Conservation (phyloP, 2,888 invertebrate genomes). For the Papilio elwesi region DNA sequence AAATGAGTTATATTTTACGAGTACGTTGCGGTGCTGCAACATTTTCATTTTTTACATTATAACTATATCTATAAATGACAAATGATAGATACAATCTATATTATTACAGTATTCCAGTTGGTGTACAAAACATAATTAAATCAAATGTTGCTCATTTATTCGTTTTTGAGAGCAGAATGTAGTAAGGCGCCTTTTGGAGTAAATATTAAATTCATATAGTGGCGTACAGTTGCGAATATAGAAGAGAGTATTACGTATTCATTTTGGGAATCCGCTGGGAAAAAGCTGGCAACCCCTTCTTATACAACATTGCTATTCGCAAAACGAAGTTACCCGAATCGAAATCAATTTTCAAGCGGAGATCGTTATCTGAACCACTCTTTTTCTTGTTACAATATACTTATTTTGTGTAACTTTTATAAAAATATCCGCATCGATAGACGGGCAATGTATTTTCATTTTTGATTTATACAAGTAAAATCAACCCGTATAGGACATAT, state of each 20-base stretch:
- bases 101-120: too few relatives aligned
- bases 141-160: background rate
- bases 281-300: constrained; percentile 32
- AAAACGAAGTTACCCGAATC: constrained; percentile 38
- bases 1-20: too few relatives aligned
- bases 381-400: constrained; percentile 25
- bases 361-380: constrained; percentile 32
- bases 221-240: constrained; percentile 27
- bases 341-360: constrained; percentile 36
- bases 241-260: constrained; percentile 34
- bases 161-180: constrained; percentile 8
- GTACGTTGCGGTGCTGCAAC: too few relatives aligned
- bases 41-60: too few relatives aligned
- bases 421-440: constrained; percentile 20
- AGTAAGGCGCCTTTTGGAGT: background rate
- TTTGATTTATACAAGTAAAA: background rate
- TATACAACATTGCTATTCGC: constrained; percentile 37
- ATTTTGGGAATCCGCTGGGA: constrained; percentile 32
- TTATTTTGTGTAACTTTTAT: constrained; percentile 18
- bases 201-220: constrained; percentile 31
- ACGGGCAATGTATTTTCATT: constrained; percentile 3
- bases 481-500: background rate
- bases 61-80: too few relatives aligned
- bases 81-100: too few relatives aligned
- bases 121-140: background rate